Evolutionary conservation across 1,140 invertebrate genomes (phyloP).

Genomic region (Pemphigus obesinymphae): DNA sequence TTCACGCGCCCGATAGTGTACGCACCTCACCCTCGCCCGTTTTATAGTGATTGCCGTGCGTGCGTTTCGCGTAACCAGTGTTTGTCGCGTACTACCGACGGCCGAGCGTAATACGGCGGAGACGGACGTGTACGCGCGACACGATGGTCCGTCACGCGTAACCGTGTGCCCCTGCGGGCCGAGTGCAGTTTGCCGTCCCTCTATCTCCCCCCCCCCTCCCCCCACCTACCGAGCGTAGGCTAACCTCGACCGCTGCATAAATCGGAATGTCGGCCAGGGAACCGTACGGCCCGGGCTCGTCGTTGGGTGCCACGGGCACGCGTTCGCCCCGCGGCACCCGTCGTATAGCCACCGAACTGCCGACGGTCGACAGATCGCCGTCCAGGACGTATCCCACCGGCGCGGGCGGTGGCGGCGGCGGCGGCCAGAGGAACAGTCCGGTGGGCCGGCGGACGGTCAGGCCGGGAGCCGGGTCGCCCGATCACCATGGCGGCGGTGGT

Average conservation of each 20-base stretch:
- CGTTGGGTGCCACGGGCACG: constrained; percentile 55
- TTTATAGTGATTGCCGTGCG: too few species aligned
- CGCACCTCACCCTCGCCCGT: too few species aligned
- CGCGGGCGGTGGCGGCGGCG: constrained; percentile 50
- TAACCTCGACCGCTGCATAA: background rate
- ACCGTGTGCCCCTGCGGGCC: background rate
- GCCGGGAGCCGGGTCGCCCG: constrained; percentile 34
- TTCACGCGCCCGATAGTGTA: too few species aligned
- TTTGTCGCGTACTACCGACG: background rate
- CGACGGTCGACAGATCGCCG: constrained; percentile 79
- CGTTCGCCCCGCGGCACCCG: constrained; percentile 61
- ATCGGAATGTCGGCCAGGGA: constrained; percentile 54
- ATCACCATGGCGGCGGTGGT: constrained; percentile 8
- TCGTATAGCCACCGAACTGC: constrained; percentile 61
- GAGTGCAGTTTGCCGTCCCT: background rate
- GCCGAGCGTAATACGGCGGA: background rate
- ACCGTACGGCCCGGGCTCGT: constrained; percentile 60
- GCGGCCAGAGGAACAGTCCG: constrained; percentile 55
- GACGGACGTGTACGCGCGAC: background rate
- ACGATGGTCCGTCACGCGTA: background rate
- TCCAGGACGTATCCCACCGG: constrained; percentile 61
- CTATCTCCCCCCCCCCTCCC: background rate
- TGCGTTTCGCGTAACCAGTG: background rate
- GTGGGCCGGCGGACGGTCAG: constrained; percentile 49
- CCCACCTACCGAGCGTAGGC: background rate